phyloP scores from a whole-genome alignment of 1,140 invertebrate genomes.

The Ceratina japonica region DNA sequence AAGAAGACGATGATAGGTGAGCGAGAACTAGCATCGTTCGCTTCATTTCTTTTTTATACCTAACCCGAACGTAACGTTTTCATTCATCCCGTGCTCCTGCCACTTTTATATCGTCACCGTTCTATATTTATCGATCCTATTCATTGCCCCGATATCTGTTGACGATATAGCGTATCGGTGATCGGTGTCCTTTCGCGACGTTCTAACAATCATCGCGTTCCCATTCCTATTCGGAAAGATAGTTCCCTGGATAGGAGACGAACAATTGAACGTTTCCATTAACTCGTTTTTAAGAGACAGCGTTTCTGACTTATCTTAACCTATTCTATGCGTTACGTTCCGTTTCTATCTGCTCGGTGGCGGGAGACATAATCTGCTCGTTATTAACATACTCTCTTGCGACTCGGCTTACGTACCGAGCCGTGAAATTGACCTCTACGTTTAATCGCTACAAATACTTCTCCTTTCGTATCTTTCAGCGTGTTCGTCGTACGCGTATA shows the following conservation, averaged over 20 bases:
- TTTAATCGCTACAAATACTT: slow-evolving; percentile 23
- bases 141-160: slow-evolving; percentile 12
- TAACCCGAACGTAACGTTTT: too few species aligned
- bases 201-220: neutral
- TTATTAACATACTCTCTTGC: slow-evolving; percentile 27
- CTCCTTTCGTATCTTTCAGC: neutral
- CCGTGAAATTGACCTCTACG: slow-evolving; percentile 41
- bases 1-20: slow-evolving; percentile 62
- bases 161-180: slow-evolving; percentile 28
- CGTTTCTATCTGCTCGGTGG: slow-evolving; percentile 11
- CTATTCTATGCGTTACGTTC: slow-evolving; percentile 21
- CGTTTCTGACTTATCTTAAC: slow-evolving; percentile 17
- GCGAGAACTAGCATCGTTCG: slow-evolving; percentile 45
- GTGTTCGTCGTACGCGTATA: too few species aligned
- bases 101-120: slow-evolving; percentile 2
- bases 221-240: neutral
- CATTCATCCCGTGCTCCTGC: too few species aligned
- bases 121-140: slow-evolving; percentile 31
- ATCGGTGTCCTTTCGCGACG: neutral
- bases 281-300: neutral
- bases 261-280: neutral
- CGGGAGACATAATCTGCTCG: slow-evolving; percentile 40
- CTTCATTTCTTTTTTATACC: neutral
- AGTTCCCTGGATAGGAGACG: neutral
- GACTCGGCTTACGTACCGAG: slow-evolving; percentile 31